Conservation (phyloP, 2,797 vertebrate genomes). For the Diplodus sargus region DNA sequence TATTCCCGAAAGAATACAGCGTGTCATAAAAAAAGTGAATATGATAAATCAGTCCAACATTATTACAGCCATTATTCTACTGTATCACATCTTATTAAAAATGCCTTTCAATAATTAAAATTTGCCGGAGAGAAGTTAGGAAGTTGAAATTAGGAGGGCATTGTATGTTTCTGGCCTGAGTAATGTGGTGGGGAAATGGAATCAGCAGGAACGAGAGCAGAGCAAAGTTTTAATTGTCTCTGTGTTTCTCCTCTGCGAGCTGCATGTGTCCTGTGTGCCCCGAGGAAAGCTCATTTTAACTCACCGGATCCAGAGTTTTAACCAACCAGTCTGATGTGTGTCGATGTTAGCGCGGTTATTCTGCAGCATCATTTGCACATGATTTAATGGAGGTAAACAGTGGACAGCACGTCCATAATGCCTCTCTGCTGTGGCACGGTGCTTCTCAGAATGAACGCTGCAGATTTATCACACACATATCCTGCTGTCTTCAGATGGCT, state of each 20-base stretch:
- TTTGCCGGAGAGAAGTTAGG: neutral
- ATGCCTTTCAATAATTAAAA: slow-evolving; percentile 12
- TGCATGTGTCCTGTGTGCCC: neutral
- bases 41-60: neutral
- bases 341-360: neutral
- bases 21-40: neutral
- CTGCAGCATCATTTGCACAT: slow-evolving; percentile 19
- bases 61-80: slow-evolving; percentile 12
- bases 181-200: neutral
- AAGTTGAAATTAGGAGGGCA: neutral
- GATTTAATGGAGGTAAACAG: slow-evolving; percentile 31
- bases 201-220: slow-evolving; percentile 9
- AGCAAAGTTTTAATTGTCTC: slow-evolving; percentile 25
- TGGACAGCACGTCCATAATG: slow-evolving; percentile 10
- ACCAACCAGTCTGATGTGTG: neutral
- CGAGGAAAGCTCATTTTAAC: neutral
- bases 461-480: slow-evolving; percentile 30
- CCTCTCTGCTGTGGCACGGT: neutral
- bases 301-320: slow-evolving; percentile 2
- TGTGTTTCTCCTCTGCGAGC: slow-evolving; percentile 23
- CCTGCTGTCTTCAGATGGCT: slow-evolving; percentile 37
- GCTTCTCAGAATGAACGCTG: slow-evolving; percentile 35
- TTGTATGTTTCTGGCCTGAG: neutral
- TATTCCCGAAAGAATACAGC: neutral
- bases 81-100: slow-evolving; percentile 5